A percentile compares a stretch with the other conserved stretches of the same genome.
Conservation (phyloP, 2,113 vertebrate genomes). For the Gobio gobio region DNA sequence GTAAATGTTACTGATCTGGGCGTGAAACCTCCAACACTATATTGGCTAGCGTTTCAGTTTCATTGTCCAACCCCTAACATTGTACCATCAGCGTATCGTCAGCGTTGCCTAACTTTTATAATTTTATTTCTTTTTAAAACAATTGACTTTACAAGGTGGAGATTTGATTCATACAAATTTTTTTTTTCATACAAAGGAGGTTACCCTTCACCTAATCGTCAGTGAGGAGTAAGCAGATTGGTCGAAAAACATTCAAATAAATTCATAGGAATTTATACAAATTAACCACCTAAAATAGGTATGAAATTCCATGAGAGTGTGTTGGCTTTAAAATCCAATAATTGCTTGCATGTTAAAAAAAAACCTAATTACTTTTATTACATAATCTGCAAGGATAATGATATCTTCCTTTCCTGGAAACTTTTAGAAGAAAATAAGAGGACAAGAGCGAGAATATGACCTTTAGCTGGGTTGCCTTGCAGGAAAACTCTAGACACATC, state of each 20-base stretch:
- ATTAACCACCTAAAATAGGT: not conserved
- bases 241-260: no score
- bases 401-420: not conserved
- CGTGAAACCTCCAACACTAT: no score
- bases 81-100: no score
- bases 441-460: not conserved
- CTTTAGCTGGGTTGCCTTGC: not conserved
- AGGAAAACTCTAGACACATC: not conserved
- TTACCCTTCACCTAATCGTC: not conserved
- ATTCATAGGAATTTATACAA: no score
- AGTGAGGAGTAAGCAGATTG: not conserved
- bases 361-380: not conserved
- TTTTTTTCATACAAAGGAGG: no score
- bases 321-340: not conserved
- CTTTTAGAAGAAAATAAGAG: not conserved
- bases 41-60: no score
- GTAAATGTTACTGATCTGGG: no score
- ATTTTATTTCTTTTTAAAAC: no score
- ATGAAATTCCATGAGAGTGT: not conserved
- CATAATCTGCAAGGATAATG: not conserved
- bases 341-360: not conserved
- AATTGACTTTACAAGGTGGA: no score
- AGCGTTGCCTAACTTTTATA: no score
- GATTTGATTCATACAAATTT: no score
- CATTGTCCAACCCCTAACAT: no score